These are phyloP conservation scores for Columbina picui DNA, from an alignment of 2,113 vertebrate genomes.

Conservation along the genomic window DNA sequence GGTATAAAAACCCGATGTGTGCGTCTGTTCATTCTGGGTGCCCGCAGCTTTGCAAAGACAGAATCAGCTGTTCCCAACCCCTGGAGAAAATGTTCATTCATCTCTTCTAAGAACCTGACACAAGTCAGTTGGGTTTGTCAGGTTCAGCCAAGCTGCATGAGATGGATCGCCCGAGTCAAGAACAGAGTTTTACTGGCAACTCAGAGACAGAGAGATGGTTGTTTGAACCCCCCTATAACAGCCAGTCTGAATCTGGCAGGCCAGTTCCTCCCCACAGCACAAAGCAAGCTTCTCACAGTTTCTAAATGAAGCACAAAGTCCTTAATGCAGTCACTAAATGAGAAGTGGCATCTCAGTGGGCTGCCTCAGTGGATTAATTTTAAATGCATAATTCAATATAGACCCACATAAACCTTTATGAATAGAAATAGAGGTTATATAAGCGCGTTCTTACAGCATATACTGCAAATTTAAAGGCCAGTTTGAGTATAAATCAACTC, in stretches of 20 bases:
- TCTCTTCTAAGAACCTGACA: not conserved
- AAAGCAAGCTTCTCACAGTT: conserved; percentile 53
- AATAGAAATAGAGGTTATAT: conserved; percentile 66
- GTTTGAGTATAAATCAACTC: conserved; percentile 45
- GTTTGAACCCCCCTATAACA: conserved; percentile 25
- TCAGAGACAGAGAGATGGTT: conserved; percentile 3
- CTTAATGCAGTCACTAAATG: conserved; percentile 63
- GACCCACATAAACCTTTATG: conserved; percentile 69
- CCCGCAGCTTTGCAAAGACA: not conserved
- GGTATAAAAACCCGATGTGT: not conserved
- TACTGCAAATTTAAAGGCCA: conserved; percentile 53
- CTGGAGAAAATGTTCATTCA: conserved; percentile 8
- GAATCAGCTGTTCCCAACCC: not conserved
- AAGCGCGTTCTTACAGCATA: conserved; percentile 59
- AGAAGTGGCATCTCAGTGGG: conserved; percentile 69
- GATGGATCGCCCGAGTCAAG: not conserved
- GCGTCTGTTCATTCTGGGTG: not conserved
- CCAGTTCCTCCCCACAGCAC: conserved; percentile 35
- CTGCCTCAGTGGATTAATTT: conserved; percentile 72
- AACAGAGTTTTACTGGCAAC: not conserved
- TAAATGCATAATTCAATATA: conserved; percentile 68
- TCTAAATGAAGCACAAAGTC: conserved; percentile 64
- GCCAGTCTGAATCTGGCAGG: conserved; percentile 33
- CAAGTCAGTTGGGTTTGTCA: not conserved
- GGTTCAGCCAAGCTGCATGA: conserved; percentile 28